Percentiles rank a stretch among this genome's conserved stretches.
Evolutionary conservation across 1,140 invertebrate genomes (phyloP).

Genomic region (Eupeodes corollae): DNA sequence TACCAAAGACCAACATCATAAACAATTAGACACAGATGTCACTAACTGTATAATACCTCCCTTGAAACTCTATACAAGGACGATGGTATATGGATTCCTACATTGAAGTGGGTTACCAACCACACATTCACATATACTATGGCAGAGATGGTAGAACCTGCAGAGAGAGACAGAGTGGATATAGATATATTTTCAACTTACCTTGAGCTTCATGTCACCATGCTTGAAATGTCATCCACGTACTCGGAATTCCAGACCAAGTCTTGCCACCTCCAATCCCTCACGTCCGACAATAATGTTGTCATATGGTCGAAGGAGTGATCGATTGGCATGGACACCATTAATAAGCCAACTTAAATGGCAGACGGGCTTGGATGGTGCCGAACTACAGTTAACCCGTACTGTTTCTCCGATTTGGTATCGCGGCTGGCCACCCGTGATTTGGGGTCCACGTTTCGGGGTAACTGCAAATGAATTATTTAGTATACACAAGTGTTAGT

Average conservation of each 20-base stretch:
- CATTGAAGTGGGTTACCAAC: no score
- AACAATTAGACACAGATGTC: no score
- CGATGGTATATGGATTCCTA: no score
- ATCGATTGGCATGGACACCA: conserved; percentile 57
- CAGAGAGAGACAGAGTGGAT: no score
- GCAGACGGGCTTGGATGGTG: conserved; percentile 68
- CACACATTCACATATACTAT: no score
- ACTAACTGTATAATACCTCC: no score
- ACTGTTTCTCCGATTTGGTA: conserved; percentile 76
- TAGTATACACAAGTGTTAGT: no score
- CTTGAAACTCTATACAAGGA: no score
- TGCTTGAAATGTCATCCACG: conserved; percentile 64
- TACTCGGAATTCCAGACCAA: conserved; percentile 63
- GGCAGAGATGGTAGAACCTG: no score
- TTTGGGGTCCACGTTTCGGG: conserved; percentile 67
- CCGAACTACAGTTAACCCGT: conserved; percentile 72
- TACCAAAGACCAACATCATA: no score
- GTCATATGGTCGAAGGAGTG: conserved; percentile 32
- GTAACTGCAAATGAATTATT: conserved; percentile 46
- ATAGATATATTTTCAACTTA: conserved; percentile 18
- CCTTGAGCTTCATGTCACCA: conserved; percentile 74
- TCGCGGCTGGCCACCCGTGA: conserved; percentile 62
- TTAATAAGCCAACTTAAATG: conserved; percentile 81
- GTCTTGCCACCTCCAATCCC: conserved; percentile 57
- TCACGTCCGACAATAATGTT: conserved; percentile 30